Percentiles rank a stretch among this genome's conserved stretches.
phyloP scores from a whole-genome alignment of 2,113 vertebrate species.

The Cryptotis parvus region DNA sequence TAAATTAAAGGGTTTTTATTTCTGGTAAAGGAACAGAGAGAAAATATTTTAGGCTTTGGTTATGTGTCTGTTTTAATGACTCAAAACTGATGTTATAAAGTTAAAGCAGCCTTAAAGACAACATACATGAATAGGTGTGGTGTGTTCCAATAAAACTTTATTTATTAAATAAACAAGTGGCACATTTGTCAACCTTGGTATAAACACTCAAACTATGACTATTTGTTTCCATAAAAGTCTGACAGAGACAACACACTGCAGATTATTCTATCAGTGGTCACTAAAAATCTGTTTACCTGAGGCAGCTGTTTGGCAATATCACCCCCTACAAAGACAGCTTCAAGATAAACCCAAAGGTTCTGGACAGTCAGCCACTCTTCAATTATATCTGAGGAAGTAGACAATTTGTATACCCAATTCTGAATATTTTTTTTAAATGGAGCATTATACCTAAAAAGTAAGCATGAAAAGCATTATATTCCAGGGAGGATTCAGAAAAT shows the following conservation, averaged over 20 bases:
- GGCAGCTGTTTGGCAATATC: conserved; percentile 90
- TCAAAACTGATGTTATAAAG: background rate
- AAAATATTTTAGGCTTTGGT: background rate
- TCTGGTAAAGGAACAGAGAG: background rate
- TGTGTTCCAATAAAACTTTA: conserved; percentile 42
- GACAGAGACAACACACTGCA: conserved; percentile 12
- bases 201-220: background rate
- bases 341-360: conserved; percentile 91
- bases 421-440: conserved; percentile 90
- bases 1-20: background rate
- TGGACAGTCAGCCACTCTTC: conserved; percentile 91
- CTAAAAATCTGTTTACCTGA: conserved; percentile 83
- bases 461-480: conserved; percentile 46
- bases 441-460: conserved; percentile 84
- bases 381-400: conserved; percentile 87
- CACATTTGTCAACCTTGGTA: background rate
- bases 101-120: background rate
- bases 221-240: background rate
- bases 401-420: conserved; percentile 88
- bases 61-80: background rate
- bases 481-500: conserved; percentile 29
- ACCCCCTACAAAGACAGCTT: conserved; percentile 90
- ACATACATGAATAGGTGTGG: background rate
- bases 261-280: background rate
- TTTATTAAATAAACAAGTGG: background rate